Conservation (phyloP, 2,888 invertebrate species). For the Chrysina gloriosa region DNA sequence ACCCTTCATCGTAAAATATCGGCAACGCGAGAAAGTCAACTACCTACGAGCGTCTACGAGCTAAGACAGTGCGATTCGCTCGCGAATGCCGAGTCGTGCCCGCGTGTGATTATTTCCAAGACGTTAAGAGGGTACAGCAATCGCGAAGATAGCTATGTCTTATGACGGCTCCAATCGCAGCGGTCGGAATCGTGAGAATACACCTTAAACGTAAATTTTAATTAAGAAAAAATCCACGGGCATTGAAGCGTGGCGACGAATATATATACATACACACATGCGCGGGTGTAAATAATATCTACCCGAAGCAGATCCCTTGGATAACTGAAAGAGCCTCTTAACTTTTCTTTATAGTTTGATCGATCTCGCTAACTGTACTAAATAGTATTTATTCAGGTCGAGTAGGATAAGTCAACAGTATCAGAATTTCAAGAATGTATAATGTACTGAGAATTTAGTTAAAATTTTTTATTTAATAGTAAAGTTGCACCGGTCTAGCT, state of each 20-base stretch:
- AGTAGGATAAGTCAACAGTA: too few species aligned
- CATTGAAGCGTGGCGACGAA: neutral
- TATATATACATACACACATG: neutral
- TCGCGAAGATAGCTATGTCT: neutral
- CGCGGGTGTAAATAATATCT: too few species aligned
- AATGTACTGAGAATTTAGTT: too few species aligned
- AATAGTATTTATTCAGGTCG: too few species aligned
- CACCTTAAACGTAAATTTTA: conserved; percentile 32
- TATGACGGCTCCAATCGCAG: conserved; percentile 11
- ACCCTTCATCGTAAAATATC: neutral
- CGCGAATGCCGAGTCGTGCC: conserved; percentile 6
- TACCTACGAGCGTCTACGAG: neutral
- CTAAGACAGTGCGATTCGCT: neutral
- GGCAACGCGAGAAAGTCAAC: neutral
- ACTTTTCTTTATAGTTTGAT: too few species aligned
- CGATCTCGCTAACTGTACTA: too few species aligned
- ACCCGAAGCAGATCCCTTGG: too few species aligned
- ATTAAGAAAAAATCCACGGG: conserved; percentile 5
- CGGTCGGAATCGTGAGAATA: conserved; percentile 27
- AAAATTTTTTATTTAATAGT: too few species aligned
- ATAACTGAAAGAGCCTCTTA: too few species aligned
- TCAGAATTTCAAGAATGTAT: too few species aligned
- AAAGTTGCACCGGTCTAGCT: too few species aligned
- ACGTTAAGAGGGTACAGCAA: neutral
- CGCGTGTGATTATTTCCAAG: neutral